These are phyloP conservation scores for Charaxes varanes DNA, from an alignment of 1,140 invertebrate species.

Conservation along the genomic window DNA sequence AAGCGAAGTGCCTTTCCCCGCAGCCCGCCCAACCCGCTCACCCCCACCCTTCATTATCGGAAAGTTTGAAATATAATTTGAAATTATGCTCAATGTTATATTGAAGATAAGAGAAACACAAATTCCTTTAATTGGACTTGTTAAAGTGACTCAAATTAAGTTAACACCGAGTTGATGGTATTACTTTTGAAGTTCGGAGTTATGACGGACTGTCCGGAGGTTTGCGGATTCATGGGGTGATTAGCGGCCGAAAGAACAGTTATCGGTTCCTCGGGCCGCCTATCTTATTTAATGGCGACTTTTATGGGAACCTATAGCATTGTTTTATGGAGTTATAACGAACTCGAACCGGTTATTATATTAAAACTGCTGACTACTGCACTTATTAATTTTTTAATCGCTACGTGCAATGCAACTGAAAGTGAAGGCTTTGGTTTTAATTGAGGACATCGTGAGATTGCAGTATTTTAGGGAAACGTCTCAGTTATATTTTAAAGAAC, in stretches of 20 bases:
- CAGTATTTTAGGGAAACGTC: too few relatives aligned
- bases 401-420: too few relatives aligned
- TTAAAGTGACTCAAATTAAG: constrained; percentile 74
- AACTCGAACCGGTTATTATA: constrained; percentile 20
- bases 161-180: constrained; percentile 73
- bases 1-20: constrained; percentile 61
- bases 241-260: constrained; percentile 30
- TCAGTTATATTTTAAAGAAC: too few relatives aligned
- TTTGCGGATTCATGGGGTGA: constrained; percentile 45
- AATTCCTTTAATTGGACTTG: constrained; percentile 74
- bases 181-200: constrained; percentile 69
- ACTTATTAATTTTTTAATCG: constrained; percentile 12
- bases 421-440: too few relatives aligned
- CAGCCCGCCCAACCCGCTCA: constrained; percentile 38
- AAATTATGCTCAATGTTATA: constrained; percentile 74
- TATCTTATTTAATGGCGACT: constrained; percentile 19
- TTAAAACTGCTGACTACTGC: not conserved
- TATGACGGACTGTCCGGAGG: constrained; percentile 65
- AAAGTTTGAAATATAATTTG: constrained; percentile 74
- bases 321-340: constrained; percentile 32
- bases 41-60: constrained; percentile 70
- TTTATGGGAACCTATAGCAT: constrained; percentile 36
- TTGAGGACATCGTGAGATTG: too few relatives aligned
- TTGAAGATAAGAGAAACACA: constrained; percentile 74
- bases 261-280: constrained; percentile 20